Percentiles rank a stretch among this genome's conserved stretches.
Conservation (phyloP, 2,113 vertebrate genomes). For the Dendropsophus ebraccatus region DNA sequence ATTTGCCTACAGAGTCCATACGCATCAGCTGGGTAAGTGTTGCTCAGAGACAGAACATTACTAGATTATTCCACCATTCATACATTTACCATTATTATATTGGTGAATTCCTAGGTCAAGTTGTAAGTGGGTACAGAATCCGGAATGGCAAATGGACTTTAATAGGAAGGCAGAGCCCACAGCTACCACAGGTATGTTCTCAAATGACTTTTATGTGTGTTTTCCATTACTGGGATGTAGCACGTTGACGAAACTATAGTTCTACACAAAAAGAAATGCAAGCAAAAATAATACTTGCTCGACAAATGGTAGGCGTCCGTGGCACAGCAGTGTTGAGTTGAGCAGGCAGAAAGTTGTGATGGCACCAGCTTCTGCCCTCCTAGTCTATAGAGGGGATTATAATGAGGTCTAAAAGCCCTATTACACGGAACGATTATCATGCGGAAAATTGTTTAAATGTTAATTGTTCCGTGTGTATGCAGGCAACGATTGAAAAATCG, state of each 20-base stretch:
- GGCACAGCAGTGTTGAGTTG: background rate
- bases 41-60: background rate
- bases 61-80: background rate
- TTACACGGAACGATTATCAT: too few species aligned
- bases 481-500: too few species aligned
- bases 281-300: background rate
- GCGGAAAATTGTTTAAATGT: too few species aligned
- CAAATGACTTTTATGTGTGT: background rate
- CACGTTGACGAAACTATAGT: background rate
- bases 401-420: too few species aligned
- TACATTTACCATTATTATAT: background rate
- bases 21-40: slow-evolving; percentile 88
- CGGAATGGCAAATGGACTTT: slow-evolving; percentile 88
- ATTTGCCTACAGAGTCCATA: slow-evolving; percentile 96
- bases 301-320: background rate
- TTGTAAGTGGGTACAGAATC: slow-evolving; percentile 94
- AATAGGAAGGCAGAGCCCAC: slow-evolving; percentile 94
- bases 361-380: too few species aligned
- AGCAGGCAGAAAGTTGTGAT: background rate
- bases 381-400: too few species aligned
- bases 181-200: slow-evolving; percentile 86
- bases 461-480: too few species aligned
- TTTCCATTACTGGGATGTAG: background rate
- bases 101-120: slow-evolving; percentile 80
- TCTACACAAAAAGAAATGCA: background rate